phyloP scores from a whole-genome alignment of 2,888 invertebrate genomes.

The Acanthopleura granulata region DNA sequence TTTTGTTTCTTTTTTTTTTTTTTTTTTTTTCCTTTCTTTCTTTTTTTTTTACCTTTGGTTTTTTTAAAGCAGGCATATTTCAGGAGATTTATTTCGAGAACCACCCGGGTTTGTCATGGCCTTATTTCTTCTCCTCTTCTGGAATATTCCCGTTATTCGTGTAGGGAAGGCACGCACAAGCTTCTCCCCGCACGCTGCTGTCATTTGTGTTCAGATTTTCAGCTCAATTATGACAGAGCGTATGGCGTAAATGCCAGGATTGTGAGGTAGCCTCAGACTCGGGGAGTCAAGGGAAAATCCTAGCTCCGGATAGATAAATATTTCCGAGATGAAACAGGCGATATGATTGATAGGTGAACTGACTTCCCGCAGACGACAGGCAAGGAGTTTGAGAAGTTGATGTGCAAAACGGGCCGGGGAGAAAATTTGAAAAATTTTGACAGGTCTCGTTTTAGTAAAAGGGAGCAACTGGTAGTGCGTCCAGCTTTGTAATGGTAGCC shows the following conservation, averaged over 20 bases:
- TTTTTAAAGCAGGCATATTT: no score
- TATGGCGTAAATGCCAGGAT: not conserved
- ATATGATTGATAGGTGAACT: conserved; percentile 5
- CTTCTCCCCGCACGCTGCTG: not conserved
- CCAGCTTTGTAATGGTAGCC: no score
- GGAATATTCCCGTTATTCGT: no score
- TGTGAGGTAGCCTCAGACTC: not conserved
- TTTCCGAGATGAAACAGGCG: conserved; percentile 1
- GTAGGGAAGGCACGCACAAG: no score
- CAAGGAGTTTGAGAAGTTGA: not conserved
- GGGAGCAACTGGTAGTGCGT: no score
- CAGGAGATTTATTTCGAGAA: no score
- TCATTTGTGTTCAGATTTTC: not conserved
- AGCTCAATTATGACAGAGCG: not conserved
- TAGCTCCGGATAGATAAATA: not conserved
- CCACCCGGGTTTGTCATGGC: no score
- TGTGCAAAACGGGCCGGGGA: conserved; percentile 12
- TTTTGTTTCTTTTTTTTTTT: no score
- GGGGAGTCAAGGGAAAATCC: no score
- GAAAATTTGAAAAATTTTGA: conserved; percentile 16
- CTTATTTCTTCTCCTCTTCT: no score
- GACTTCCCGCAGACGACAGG: not conserved
- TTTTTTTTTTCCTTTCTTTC: no score
- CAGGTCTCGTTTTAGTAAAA: conserved; percentile 3
- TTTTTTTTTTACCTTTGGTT: no score